These are phyloP conservation scores for Eudyptes chrysolophus DNA, from an alignment of 2,113 vertebrate species.

Conservation along the genomic window DNA sequence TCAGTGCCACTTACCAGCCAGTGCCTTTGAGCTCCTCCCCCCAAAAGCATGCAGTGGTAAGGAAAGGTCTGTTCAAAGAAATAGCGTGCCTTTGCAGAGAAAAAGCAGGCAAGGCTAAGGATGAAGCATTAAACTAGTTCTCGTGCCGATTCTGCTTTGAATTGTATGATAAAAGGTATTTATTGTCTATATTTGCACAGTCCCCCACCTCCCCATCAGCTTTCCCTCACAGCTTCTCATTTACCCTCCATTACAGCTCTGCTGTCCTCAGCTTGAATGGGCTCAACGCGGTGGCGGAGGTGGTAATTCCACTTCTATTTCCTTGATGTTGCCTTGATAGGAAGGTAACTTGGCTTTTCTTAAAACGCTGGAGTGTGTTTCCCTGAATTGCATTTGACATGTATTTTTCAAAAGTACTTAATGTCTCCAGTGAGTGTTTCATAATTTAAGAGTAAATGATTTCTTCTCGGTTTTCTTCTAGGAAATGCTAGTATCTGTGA, in stretches of 20 bases:
- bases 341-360: neutral
- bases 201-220: neutral
- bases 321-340: neutral
- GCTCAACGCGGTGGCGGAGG: neutral
- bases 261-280: neutral
- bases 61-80: neutral
- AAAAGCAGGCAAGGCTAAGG: neutral
- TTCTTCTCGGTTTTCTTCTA: neutral
- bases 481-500: slow-evolving; percentile 21
- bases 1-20: neutral
- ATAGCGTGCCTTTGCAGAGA: neutral
- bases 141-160: neutral
- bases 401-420: slow-evolving; percentile 8
- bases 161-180: neutral
- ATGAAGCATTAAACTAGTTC: neutral
- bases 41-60: neutral
- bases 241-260: neutral
- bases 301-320: neutral
- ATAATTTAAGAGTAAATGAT: neutral
- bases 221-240: neutral
- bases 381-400: neutral
- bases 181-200: neutral
- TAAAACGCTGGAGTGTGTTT: neutral
- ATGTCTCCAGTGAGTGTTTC: neutral
- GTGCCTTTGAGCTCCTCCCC: neutral